A percentile compares a stretch with the other conserved stretches of the same genome.
Conservation (phyloP, 2,888 invertebrate species). For the Acronicta alni region DNA sequence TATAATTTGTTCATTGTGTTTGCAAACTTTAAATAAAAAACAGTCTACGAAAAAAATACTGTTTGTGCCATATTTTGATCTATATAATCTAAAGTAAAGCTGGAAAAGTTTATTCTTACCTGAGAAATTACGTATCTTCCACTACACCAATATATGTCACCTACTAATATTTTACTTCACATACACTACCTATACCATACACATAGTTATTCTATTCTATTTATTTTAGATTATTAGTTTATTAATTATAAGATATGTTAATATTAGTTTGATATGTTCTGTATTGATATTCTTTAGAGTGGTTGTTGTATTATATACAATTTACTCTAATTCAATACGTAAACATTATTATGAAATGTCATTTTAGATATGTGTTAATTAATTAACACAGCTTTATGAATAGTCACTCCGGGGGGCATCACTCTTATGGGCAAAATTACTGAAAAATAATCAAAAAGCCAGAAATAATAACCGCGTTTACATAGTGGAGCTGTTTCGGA, state of each 20-base stretch:
- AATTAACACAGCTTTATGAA: slow-evolving; percentile 53
- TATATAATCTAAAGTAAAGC: not conserved
- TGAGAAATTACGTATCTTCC: slow-evolving; percentile 15
- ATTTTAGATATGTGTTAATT: slow-evolving; percentile 59
- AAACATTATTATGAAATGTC: slow-evolving; percentile 56
- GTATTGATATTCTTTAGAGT: slow-evolving; percentile 88
- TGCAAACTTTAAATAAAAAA: too few relatives aligned
- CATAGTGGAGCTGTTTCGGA: slow-evolving; percentile 26
- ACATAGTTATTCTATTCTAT: slow-evolving; percentile 6
- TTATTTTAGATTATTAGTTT: slow-evolving; percentile 26
- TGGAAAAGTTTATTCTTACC: slow-evolving; percentile 35
- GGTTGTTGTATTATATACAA: slow-evolving; percentile 84
- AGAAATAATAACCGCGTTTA: slow-evolving; percentile 3
- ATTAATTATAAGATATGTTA: slow-evolving; percentile 44
- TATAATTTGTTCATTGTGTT: too few relatives aligned
- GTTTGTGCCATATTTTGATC: too few relatives aligned
- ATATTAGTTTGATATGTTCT: slow-evolving; percentile 83
- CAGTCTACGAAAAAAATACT: too few relatives aligned
- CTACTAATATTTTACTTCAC: slow-evolving; percentile 30
- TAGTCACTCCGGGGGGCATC: slow-evolving; percentile 77
- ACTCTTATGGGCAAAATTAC: slow-evolving; percentile 73
- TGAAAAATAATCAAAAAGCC: not conserved
- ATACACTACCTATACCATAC: slow-evolving; percentile 6
- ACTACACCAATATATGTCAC: slow-evolving; percentile 12
- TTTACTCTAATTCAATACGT: slow-evolving; percentile 82